Evolutionary conservation across 2,888 invertebrate genomes (phyloP).

Genomic region (Netelia fuscicornis): DNA sequence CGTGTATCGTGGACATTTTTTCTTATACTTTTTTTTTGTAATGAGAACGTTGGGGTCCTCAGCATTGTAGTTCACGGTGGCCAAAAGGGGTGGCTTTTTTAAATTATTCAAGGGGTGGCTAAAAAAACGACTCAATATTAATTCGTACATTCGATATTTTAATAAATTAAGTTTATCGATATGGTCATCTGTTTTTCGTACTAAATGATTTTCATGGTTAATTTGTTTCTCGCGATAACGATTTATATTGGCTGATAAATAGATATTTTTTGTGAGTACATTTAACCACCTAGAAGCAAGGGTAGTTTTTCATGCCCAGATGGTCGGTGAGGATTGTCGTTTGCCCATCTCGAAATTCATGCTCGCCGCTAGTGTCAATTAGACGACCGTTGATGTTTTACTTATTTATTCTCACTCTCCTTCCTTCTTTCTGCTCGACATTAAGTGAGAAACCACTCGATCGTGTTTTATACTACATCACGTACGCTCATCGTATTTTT

Average conservation of each 20-base stretch:
- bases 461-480: constrained; percentile 48
- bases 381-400: constrained; percentile 79
- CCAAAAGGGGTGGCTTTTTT: constrained; percentile 36
- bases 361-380: constrained; percentile 76
- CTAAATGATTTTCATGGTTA: too few species aligned
- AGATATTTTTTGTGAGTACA: not conserved
- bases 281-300: constrained; percentile 27
- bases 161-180: constrained; percentile 4
- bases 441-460: constrained; percentile 52
- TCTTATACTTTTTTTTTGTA: constrained; percentile 19
- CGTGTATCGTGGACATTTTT: constrained; percentile 48
- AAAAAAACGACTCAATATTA: not conserved
- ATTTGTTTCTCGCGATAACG: too few species aligned
- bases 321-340: constrained; percentile 69
- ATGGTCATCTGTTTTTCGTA: not conserved
- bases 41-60: not conserved
- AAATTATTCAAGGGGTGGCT: constrained; percentile 4
- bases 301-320: constrained; percentile 63
- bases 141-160: constrained; percentile 19
- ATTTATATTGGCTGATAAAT: not conserved
- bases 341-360: constrained; percentile 73
- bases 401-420: constrained; percentile 19
- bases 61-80: constrained; percentile 1
- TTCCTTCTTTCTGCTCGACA: constrained; percentile 20
- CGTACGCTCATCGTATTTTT: constrained; percentile 30